A percentile compares a stretch with the other conserved stretches of the same genome.
Evolutionary conservation across 2,888 invertebrate species (phyloP).

Genomic region (Chydorus sphaericus): DNA sequence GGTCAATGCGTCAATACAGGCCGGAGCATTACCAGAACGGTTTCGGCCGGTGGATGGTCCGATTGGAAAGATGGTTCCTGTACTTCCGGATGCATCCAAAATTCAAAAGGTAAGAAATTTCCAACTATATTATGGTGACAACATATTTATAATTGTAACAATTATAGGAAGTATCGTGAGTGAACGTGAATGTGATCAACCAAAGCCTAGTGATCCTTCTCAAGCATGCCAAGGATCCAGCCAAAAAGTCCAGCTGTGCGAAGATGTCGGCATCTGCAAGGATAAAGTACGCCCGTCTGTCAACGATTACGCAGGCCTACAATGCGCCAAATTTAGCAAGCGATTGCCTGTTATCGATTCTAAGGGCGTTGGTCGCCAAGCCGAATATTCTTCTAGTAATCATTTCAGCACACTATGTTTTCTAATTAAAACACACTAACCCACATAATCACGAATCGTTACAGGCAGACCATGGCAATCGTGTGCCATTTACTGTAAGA

Average conservation of each 20-base stretch:
- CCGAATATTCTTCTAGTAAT: conserved; percentile 7
- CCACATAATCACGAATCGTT: too few species aligned
- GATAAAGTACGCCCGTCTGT: neutral
- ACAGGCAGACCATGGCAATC: conserved; percentile 58
- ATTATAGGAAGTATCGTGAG: conserved; percentile 35
- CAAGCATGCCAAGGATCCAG: conserved; percentile 45
- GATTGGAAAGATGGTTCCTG: conserved; percentile 45
- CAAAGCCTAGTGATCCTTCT: conserved; percentile 35
- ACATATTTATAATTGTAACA: too few species aligned
- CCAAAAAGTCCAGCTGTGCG: conserved; percentile 49
- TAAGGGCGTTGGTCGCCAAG: conserved; percentile 8
- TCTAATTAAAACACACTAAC: too few species aligned
- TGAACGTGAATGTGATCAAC: conserved; percentile 40
- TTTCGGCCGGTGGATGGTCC: conserved; percentile 42
- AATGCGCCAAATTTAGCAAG: conserved; percentile 7
- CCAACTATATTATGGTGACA: neutral
- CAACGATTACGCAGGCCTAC: conserved; percentile 3
- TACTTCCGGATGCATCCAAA: conserved; percentile 47
- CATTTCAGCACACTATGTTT: too few species aligned
- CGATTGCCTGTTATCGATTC: neutral
- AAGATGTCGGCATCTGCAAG: conserved; percentile 32
- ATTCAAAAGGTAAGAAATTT: conserved; percentile 38
- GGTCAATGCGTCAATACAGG: conserved; percentile 39
- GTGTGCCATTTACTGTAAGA: conserved; percentile 59
- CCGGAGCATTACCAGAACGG: neutral